Base-by-base conservation (phyloP, 2,113 vertebrate genomes). In the Aspiorhynchus laticeps region DNA sequence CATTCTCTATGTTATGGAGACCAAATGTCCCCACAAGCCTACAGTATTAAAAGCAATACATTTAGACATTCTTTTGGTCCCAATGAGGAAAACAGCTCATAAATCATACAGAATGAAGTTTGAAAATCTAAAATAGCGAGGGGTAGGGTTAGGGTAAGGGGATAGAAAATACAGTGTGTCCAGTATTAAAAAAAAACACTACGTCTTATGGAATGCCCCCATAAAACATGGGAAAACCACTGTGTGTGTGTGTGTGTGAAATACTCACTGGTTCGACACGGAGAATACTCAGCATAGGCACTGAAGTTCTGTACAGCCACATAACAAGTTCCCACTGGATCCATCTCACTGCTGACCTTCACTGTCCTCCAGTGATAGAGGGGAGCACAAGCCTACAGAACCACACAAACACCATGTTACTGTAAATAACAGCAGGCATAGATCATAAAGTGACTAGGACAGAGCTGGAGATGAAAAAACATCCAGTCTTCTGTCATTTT, bases 251-350 rank as follows among this genome's bases (percentile, higher is more conserved):
- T 80, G 31, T 48, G 26, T 12, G 38, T 15, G 51, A 41, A 8
- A 51, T 51, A 92, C 97, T 96, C 94, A 99, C 98, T 96, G 88
- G 97, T 97, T 80, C 98, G 97, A 93, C 98, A 99, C 33, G 98
- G 98, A 0, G 98, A 99, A 85, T 99, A 99, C 87, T 99, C 98
- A 5, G 97, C 97, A 67, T 98, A 99, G 4, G 97, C 95, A 88
- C 98, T 99, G 95, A 99, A 99, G 92, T 99, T 99, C 93, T 99
- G 97, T 88, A 99, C 95, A 2, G 98, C 97, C 38, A 99, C 95
- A n/a, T 98, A 99, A 91, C 98, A 99, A 2, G 97, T 99, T 63
- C 98, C 98, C 83, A 99, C 98, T 0, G 98, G 98, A 88, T 99
- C 98, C 92, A 97, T 97, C 91, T 99, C 97, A 15, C 92, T 93